Conservation (phyloP, 1,140 invertebrate species). For the Bombus terrestris region DNA sequence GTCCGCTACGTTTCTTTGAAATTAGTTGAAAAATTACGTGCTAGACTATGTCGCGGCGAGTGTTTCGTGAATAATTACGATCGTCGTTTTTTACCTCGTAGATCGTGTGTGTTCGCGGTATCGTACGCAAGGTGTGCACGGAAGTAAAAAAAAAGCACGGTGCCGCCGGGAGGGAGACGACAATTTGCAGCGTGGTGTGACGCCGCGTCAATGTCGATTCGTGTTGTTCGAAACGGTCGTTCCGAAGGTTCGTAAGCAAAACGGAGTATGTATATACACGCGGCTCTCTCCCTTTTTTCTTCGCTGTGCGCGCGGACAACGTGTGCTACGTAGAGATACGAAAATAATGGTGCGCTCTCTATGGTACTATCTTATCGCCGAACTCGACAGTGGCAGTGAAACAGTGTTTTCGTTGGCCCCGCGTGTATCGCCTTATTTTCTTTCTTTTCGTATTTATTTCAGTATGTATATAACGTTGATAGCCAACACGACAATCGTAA, state of each 20-base stretch:
- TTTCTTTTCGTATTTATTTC: not conserved
- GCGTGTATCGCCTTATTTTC: not conserved
- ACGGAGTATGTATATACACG: not conserved
- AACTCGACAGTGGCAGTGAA: slow-evolving; percentile 34
- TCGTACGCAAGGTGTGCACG: slow-evolving; percentile 35
- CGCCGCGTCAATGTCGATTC: slow-evolving; percentile 45
- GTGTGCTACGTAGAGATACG: slow-evolving; percentile 25
- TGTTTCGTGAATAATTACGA: not conserved
- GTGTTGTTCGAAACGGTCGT: slow-evolving; percentile 7
- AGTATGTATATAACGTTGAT: too few relatives aligned
- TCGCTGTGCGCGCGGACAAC: slow-evolving; percentile 27
- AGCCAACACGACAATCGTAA: not conserved
- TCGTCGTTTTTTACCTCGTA: not conserved
- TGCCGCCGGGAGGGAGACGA: slow-evolving; percentile 33
- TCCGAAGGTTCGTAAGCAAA: slow-evolving; percentile 7
- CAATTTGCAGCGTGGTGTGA: slow-evolving; percentile 45
- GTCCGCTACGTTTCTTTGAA: slow-evolving; percentile 31
- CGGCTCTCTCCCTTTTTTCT: not conserved
- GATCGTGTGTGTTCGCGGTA: not conserved
- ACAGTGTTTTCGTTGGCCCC: slow-evolving; percentile 32
- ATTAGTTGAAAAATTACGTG: slow-evolving; percentile 4
- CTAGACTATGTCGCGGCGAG: not conserved
- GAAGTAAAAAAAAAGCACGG: slow-evolving; percentile 1
- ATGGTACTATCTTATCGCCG: not conserved
- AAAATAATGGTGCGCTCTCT: slow-evolving; percentile 32